Conservation (phyloP, 2,797 vertebrate species). For the Spea hammondii region DNA sequence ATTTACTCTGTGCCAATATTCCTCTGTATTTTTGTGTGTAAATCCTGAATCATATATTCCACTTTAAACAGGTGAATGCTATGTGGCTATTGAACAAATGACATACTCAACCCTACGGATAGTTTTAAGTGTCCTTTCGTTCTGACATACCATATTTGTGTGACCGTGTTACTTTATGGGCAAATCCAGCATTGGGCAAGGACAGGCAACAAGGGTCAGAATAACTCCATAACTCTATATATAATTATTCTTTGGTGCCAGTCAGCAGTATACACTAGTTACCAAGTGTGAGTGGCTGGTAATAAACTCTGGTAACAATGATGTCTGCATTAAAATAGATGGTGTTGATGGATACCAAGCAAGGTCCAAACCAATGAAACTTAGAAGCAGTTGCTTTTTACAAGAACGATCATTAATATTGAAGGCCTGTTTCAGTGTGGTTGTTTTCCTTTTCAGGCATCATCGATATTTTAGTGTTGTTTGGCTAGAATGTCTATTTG, state of each 20-base stretch:
- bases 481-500: not conserved
- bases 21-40: too few relatives aligned
- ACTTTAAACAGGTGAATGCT: too few relatives aligned
- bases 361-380: not conserved
- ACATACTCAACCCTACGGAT: too few relatives aligned
- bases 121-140: too few relatives aligned
- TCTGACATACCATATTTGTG: too few relatives aligned
- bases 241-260: not conserved
- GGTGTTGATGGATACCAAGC: not conserved
- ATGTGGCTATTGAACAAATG: too few relatives aligned
- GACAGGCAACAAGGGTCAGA: too few relatives aligned
- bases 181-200: too few relatives aligned
- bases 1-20: too few relatives aligned
- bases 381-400: not conserved
- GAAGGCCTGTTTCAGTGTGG: not conserved
- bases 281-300: not conserved
- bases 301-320: not conserved
- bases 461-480: not conserved
- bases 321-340: not conserved
- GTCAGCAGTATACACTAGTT: not conserved
- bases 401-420: not conserved
- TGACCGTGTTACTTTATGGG: too few relatives aligned
- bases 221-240: too few relatives aligned
- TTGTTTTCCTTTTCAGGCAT: not conserved
- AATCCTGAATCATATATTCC: too few relatives aligned